phyloP scores from a whole-genome alignment of 2,113 vertebrate species.

The Nesoenas mayeri region DNA sequence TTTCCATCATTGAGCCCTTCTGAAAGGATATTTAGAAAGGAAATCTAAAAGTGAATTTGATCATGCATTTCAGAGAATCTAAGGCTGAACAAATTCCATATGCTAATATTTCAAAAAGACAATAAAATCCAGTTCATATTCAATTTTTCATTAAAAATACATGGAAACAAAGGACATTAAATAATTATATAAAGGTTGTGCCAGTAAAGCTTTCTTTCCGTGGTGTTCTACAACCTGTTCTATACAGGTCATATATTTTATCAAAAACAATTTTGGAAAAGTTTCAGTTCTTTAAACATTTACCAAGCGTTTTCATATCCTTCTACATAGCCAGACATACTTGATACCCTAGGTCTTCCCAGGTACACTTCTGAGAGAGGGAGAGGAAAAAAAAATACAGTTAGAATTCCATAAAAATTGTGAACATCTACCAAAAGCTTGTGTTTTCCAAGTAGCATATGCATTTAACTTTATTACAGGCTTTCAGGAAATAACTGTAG shows the following conservation, averaged over 20 bases:
- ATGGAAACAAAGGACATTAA: background rate
- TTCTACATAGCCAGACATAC: background rate
- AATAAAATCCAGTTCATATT: constrained; percentile 11
- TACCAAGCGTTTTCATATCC: background rate
- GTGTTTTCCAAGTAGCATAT: background rate
- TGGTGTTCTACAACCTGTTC: background rate
- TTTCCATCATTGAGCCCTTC: constrained; percentile 8
- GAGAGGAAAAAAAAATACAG: background rate
- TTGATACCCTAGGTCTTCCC: background rate
- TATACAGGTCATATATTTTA: background rate
- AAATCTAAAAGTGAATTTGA: background rate
- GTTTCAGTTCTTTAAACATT: background rate
- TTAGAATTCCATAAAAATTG: background rate
- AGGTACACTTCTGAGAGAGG: background rate
- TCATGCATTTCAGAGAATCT: background rate
- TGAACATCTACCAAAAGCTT: background rate
- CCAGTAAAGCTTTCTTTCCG: background rate
- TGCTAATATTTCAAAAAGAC: background rate
- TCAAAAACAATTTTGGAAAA: background rate
- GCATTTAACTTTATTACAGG: background rate
- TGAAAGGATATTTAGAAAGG: background rate
- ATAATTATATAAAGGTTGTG: background rate
- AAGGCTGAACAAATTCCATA: background rate
- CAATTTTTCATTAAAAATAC: background rate
- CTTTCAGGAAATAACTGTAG: background rate